phyloP scores from a whole-genome alignment of 2,113 vertebrate species.

The Spilogale gracilis region DNA sequence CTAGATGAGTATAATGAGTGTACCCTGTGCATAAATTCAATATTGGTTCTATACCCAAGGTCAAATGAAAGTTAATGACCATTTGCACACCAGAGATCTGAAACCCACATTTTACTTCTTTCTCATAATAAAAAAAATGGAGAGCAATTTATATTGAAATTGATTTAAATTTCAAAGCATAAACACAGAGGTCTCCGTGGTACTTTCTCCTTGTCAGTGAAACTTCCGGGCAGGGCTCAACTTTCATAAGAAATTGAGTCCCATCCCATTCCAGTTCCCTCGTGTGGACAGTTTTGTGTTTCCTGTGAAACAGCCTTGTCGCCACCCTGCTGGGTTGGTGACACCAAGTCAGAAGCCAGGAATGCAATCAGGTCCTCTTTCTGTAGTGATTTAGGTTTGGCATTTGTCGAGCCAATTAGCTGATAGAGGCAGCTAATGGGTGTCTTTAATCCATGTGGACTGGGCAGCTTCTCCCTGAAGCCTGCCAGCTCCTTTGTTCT shows the following conservation, averaged over 20 bases:
- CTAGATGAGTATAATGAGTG: slow-evolving; percentile 81
- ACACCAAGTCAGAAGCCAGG: slow-evolving; percentile 77
- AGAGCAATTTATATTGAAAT: slow-evolving; percentile 85
- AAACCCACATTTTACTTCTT: slow-evolving; percentile 77
- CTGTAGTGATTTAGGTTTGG: slow-evolving; percentile 84
- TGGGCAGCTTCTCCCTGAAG: slow-evolving; percentile 78
- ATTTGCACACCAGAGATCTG: slow-evolving; percentile 82
- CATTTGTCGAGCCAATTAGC: slow-evolving; percentile 88
- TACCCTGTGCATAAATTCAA: slow-evolving; percentile 81
- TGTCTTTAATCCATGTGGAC: slow-evolving; percentile 82
- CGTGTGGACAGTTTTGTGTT: background rate
- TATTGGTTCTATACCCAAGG: slow-evolving; percentile 84
- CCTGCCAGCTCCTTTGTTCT: slow-evolving; percentile 82
- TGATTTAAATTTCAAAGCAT: slow-evolving; percentile 84
- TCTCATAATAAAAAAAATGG: slow-evolving; percentile 79
- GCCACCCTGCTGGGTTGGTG: slow-evolving; percentile 70
- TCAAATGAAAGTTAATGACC: slow-evolving; percentile 88
- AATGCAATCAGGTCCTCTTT: slow-evolving; percentile 53
- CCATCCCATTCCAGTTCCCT: background rate
- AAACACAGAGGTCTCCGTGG: slow-evolving; percentile 78
- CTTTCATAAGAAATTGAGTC: slow-evolving; percentile 59
- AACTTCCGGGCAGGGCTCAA: slow-evolving; percentile 55
- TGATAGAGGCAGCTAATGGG: slow-evolving; percentile 86
- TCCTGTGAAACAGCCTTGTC: background rate
- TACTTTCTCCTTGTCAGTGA: background rate